Base-by-base conservation (phyloP, 1,140 invertebrate species). In the Bombus fervidus region DNA sequence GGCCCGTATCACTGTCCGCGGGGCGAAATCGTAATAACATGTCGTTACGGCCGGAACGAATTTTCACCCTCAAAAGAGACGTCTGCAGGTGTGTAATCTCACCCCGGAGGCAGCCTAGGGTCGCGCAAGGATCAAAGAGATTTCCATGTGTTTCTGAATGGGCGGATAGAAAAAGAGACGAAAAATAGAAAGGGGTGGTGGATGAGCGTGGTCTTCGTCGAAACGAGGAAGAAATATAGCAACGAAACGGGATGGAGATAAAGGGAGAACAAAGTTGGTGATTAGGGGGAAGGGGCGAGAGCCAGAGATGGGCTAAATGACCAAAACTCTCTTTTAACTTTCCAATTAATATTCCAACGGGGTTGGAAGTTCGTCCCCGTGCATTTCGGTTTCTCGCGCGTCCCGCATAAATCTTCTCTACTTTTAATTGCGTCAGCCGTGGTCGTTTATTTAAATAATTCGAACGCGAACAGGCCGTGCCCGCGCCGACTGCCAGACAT, bases 371-470 rank as follows among this genome's bases (percentile, higher is more conserved):
- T 80, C n/a, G 34, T 25, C 39, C 37, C 71, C 37, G 75, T n/a
- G 75, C 22, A 13, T 84, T 76, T 84, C 85, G 68, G 41, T 47
- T 66, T 87, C 69, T 62, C 79, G 59, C 88, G 75, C 72, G 78
- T 18, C 77, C 64, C 77, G 88, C 89, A 90, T 92, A 91, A 92
- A 93, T 92, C 86, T 88, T 84, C 68, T 43, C 76, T 83, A 85
- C 87, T 91, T 93, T 92, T 93, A 93, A 94, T 94, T 93, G 90
- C 93, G 87, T 89, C 86, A 83, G 59, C 83, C 57, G 66, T 12
- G 72, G 83, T 84, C 88, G 86, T 93, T 92, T 92, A 93, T 91
- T 92, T 91, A 92, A 92, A 94, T 94, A 91, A 94, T 93, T 92
- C 91, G 89, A 92, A 71, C 64, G 64, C 62, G 53, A 39, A 34